Evolutionary conservation across 2,888 invertebrate genomes (phyloP).

Genomic region (Chrysolina oricalcia): DNA sequence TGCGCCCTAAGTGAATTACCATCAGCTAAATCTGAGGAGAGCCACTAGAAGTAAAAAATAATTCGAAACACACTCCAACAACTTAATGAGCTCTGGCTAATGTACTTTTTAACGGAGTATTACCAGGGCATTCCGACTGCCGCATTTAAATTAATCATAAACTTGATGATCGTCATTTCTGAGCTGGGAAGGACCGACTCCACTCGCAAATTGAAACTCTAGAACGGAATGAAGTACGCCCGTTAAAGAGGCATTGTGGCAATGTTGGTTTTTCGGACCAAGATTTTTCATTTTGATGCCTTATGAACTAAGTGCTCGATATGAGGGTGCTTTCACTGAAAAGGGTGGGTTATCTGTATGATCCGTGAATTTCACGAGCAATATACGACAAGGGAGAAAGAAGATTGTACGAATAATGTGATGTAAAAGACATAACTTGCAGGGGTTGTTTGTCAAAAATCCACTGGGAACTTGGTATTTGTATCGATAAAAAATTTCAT

Average conservation of each 20-base stretch:
- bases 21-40: slow-evolving; percentile 27
- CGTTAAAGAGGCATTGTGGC: slow-evolving; percentile 20
- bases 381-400: background rate
- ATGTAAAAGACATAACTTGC: too few relatives aligned
- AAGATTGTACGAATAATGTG: too few relatives aligned
- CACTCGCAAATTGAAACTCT: slow-evolving; percentile 34
- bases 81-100: slow-evolving; percentile 40
- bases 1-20: slow-evolving; percentile 21
- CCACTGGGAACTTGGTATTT: too few relatives aligned
- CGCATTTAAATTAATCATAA: slow-evolving; percentile 50
- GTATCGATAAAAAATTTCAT: too few relatives aligned
- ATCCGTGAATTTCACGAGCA: background rate
- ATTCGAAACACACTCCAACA: slow-evolving; percentile 41
- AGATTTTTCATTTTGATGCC: slow-evolving; percentile 25
- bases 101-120: slow-evolving; percentile 51
- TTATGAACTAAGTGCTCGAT: slow-evolving; percentile 11
- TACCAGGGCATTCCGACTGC: slow-evolving; percentile 37
- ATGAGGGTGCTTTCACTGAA: slow-evolving; percentile 21
- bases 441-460: background rate
- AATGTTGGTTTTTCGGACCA: slow-evolving; percentile 32
- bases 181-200: slow-evolving; percentile 23
- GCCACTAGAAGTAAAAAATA: slow-evolving; percentile 33
- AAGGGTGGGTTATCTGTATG: background rate
- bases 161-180: slow-evolving; percentile 44
- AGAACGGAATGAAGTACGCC: slow-evolving; percentile 2